Evolutionary conservation across 2,888 invertebrate genomes (phyloP).

Genomic region (Eristalinus sepulchralis): DNA sequence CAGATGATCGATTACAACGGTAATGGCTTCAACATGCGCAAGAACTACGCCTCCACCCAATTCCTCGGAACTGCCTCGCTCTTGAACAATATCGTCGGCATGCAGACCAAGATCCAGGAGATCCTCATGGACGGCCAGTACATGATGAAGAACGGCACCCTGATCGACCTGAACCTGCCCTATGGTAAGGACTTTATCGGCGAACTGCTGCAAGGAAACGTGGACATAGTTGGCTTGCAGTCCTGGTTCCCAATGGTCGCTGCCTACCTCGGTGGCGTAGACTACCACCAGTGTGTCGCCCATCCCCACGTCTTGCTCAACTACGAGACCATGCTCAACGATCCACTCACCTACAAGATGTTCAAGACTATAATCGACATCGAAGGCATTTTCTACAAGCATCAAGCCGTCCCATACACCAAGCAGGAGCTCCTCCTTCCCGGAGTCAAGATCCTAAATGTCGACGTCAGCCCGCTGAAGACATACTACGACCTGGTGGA

Average conservation of each 20-base stretch:
- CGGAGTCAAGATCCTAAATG: conserved; percentile 84
- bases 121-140: conserved; percentile 82
- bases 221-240: conserved; percentile 75
- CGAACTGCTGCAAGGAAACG: conserved; percentile 85
- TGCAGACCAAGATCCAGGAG: conserved; percentile 81
- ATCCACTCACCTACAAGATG: conserved; percentile 88
- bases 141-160: conserved; percentile 81
- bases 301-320: conserved; percentile 84
- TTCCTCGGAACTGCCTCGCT: conserved; percentile 76
- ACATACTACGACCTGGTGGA: conserved; percentile 86
- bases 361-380: conserved; percentile 84
- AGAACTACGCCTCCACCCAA: conserved; percentile 79
- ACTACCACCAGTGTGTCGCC: conserved; percentile 73
- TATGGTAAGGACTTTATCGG: conserved; percentile 86
- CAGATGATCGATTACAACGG: conserved; percentile 84
- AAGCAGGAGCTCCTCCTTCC: conserved; percentile 83
- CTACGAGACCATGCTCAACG: conserved; percentile 86
- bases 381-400: conserved; percentile 83
- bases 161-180: conserved; percentile 83
- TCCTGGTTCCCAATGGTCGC: conserved; percentile 76
- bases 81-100: conserved; percentile 74
- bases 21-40: conserved; percentile 83
- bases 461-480: conserved; percentile 84
- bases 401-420: conserved; percentile 84
- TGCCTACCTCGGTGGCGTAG: conserved; percentile 75